phyloP scores from a whole-genome alignment of 2,797 vertebrate species.

The Periophthalmus magnuspinnatus region DNA sequence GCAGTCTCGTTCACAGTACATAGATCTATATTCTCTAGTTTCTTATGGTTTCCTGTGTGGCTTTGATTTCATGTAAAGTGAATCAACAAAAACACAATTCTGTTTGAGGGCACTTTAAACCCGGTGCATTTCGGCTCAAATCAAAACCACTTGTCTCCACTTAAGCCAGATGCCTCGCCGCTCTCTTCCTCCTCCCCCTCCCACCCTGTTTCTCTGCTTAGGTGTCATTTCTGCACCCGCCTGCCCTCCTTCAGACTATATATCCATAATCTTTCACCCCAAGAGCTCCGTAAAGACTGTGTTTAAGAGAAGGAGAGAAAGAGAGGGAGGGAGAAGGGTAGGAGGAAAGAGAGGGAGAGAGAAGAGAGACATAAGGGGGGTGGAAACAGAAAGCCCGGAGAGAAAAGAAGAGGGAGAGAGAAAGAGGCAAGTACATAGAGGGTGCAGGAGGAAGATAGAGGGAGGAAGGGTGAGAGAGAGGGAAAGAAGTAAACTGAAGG shows the following conservation, averaged over 20 bases:
- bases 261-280: conserved; percentile 1
- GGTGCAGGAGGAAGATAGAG: no score
- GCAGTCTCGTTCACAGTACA: no score
- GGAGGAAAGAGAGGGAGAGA: no score
- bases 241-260: background rate
- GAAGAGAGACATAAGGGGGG: no score
- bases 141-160: background rate
- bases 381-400: no score
- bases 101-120: background rate
- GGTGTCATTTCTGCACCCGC: background rate
- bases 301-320: background rate
- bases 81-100: background rate
- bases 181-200: no score
- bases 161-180: background rate
- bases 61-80: background rate
- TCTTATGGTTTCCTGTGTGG: background rate
- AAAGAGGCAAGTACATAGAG: no score
- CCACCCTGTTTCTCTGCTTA: background rate
- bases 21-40: no score
- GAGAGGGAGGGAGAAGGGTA: no score
- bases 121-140: background rate
- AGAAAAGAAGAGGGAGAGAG: no score
- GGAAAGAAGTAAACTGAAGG: no score
- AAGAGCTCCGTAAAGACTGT: conserved; percentile 1
- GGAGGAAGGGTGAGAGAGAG: no score